These are phyloP conservation scores for Thermophis baileyi DNA, from an alignment of 2,113 vertebrate genomes.

Conservation along the genomic window DNA sequence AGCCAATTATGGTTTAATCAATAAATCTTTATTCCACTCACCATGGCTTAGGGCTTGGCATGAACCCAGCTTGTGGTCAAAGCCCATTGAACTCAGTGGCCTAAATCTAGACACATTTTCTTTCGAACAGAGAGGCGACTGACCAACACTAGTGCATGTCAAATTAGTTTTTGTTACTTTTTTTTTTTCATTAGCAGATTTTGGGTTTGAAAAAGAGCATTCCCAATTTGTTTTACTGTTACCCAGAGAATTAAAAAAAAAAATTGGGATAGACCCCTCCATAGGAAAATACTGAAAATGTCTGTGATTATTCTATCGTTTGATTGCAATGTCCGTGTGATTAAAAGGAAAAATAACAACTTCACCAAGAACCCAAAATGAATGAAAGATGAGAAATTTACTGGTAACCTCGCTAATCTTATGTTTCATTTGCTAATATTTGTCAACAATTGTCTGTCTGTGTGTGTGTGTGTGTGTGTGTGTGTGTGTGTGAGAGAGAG, in stretches of 20 bases:
- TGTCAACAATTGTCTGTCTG: neutral
- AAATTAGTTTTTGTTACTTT: neutral
- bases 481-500: neutral
- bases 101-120: neutral
- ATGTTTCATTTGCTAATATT: neutral
- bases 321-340: neutral
- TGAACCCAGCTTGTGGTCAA: neutral
- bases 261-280: neutral
- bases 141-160: neutral
- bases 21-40: neutral
- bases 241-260: fast-evolving
- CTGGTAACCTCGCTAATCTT: neutral
- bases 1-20: neutral
- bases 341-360: neutral
- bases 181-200: neutral
- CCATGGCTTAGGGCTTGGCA: neutral
- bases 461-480: neutral
- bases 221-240: neutral
- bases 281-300: neutral
- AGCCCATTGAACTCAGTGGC: neutral
- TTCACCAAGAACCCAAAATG: neutral
- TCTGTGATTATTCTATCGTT: neutral
- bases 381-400: neutral
- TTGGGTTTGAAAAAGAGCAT: neutral
- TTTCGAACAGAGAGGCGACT: neutral